Conservation (phyloP, 2,113 vertebrate species). For the Calonectris borealis region DNA sequence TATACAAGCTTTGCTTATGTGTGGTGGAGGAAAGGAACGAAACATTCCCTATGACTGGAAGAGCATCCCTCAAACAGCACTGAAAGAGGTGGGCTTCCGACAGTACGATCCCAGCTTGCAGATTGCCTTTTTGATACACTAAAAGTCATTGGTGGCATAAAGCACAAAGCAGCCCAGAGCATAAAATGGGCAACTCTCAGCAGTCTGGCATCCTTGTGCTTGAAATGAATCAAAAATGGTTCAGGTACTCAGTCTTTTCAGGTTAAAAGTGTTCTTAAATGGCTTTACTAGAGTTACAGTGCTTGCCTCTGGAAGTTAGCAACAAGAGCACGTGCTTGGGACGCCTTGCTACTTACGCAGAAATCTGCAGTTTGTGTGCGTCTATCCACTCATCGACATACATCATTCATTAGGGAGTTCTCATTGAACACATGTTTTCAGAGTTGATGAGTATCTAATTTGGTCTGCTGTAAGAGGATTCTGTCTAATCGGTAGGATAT, state of each 20-base stretch:
- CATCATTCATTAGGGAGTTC: background rate
- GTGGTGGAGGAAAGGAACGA: background rate
- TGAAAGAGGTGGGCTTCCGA: background rate
- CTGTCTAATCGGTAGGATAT: background rate
- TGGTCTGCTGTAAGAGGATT: background rate
- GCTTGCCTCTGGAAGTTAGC: background rate
- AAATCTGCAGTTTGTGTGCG: background rate
- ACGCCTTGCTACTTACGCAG: accelerated
- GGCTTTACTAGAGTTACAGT: background rate
- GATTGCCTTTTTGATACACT: background rate
- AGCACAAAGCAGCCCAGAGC: background rate
- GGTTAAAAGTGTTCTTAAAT: background rate
- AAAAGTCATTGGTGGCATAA: background rate
- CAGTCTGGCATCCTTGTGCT: background rate
- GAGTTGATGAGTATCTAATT: background rate
- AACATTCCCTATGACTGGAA: background rate
- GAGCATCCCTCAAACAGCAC: background rate
- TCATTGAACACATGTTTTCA: background rate
- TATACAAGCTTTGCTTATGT: background rate
- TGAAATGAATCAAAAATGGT: background rate
- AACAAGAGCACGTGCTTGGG: background rate
- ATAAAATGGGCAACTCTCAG: background rate
- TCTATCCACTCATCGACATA: accelerated
- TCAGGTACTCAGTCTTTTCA: background rate
- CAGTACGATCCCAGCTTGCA: background rate